Percentiles rank a stretch among this genome's conserved stretches.
Conservation (phyloP, 2,113 vertebrate species). For the Xenopus laevis region DNA sequence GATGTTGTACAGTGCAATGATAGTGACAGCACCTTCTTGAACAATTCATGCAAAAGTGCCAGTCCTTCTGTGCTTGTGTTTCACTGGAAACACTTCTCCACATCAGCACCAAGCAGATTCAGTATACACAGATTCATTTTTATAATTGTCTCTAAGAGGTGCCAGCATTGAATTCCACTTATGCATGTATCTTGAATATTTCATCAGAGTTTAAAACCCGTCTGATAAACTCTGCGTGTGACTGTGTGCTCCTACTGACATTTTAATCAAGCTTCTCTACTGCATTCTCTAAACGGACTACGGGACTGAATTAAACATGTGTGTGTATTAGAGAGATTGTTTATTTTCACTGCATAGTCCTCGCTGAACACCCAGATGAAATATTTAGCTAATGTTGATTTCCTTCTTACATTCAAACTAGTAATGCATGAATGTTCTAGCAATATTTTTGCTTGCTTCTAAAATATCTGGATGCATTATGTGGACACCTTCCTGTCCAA, state of each 20-base stretch:
- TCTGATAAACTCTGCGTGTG: constrained; percentile 39
- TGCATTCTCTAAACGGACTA: constrained; percentile 47
- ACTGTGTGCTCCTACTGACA: constrained; percentile 43
- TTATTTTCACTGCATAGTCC: constrained; percentile 50
- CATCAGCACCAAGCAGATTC: constrained; percentile 30
- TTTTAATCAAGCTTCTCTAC: constrained; percentile 52
- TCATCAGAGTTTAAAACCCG: constrained; percentile 48
- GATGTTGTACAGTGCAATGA: too few relatives aligned
- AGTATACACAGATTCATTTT: constrained; percentile 28
- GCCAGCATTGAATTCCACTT: constrained; percentile 40
- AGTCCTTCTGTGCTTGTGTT: not conserved
- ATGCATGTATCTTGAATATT: constrained; percentile 44
- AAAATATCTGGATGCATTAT: too few relatives aligned
- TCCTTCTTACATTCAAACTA: constrained; percentile 41
- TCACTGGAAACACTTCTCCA: constrained; percentile 29
- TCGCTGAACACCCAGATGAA: constrained; percentile 47
- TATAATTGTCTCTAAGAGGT: constrained; percentile 41
- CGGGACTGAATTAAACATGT: constrained; percentile 55
- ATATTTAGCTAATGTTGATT: constrained; percentile 48
- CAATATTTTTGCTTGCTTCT: too few relatives aligned
- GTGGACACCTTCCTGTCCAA: too few relatives aligned
- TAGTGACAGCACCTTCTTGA: not conserved
- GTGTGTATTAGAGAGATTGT: constrained; percentile 51
- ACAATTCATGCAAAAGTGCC: constrained; percentile 2
- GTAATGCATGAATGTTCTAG: too few relatives aligned